Evolutionary conservation across 1,140 invertebrate species (phyloP).

Genomic region (Ladona fulva): DNA sequence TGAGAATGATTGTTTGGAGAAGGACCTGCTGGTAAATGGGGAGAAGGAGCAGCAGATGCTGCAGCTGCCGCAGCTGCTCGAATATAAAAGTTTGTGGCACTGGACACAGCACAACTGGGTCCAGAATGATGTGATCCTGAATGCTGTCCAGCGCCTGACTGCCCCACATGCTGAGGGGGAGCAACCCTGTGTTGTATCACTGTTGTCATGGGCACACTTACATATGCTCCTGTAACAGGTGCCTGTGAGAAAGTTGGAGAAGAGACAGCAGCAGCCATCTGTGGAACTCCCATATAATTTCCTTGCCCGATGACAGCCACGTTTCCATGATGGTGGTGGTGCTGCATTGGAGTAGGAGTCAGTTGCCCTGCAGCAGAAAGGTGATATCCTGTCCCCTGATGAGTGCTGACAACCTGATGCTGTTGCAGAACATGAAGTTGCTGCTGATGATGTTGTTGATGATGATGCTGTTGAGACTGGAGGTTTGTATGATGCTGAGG

Average conservation of each 20-base stretch:
- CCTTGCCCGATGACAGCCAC: conserved; percentile 42
- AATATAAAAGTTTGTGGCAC: conserved; percentile 29
- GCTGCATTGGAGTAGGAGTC: conserved; percentile 35
- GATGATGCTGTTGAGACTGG: conserved; percentile 42
- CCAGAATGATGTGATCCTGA: conserved; percentile 37
- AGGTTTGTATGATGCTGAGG: conserved; percentile 45
- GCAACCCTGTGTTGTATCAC: conserved; percentile 47
- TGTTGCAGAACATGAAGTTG: conserved; percentile 44
- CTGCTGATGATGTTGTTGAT: conserved; percentile 43
- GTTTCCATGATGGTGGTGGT: conserved; percentile 31
- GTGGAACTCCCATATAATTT: conserved; percentile 39
- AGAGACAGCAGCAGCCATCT: conserved; percentile 39
- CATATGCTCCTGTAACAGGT: conserved; percentile 36
- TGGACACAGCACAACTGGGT: conserved; percentile 46
- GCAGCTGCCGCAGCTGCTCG: conserved; percentile 17
- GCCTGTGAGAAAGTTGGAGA: conserved; percentile 43
- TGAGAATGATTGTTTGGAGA: background rate
- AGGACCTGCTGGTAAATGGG: conserved; percentile 12
- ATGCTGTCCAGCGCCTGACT: conserved; percentile 32
- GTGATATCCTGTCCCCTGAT: conserved; percentile 32
- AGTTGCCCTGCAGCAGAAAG: conserved; percentile 40
- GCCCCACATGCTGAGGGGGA: conserved; percentile 31
- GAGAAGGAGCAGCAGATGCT: conserved; percentile 12
- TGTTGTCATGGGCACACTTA: conserved; percentile 44
- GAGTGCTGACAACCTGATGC: conserved; percentile 21